Conservation (phyloP, 1,140 invertebrate genomes). For the Papilio xuthus region DNA sequence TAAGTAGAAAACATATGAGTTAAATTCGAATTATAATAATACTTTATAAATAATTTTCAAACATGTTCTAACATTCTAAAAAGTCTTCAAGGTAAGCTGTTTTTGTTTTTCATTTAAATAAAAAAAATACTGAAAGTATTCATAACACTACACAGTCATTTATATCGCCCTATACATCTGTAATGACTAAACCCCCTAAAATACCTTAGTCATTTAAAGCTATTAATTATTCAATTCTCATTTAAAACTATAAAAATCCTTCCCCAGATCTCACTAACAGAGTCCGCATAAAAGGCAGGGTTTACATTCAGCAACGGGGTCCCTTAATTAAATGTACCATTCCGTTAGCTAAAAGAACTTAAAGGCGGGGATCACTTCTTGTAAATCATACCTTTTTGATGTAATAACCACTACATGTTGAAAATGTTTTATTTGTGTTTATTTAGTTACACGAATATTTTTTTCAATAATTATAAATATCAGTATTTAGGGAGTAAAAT, state of each 20-base stretch:
- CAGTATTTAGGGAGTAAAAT: background rate
- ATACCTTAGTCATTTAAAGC: background rate
- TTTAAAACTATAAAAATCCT: conserved; percentile 6
- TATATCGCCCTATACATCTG: background rate
- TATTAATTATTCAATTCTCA: background rate
- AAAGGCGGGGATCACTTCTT: background rate
- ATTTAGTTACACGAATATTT: no score
- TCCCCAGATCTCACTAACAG: background rate
- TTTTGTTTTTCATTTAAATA: background rate
- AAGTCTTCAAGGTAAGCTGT: background rate
- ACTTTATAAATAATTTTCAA: no score
- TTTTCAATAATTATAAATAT: no score
- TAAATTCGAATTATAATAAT: background rate
- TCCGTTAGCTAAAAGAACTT: background rate
- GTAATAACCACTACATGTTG: background rate
- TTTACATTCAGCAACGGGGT: conserved; percentile 4
- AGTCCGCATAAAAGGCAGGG: background rate
- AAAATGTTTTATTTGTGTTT: no score
- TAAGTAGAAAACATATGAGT: background rate
- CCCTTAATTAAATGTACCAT: background rate
- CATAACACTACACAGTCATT: background rate
- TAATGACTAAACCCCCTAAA: background rate
- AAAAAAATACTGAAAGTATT: background rate
- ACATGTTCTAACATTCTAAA: background rate
- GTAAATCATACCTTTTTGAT: background rate